phyloP scores from a whole-genome alignment of 2,888 invertebrate species.

The Drosophila helvetica region DNA sequence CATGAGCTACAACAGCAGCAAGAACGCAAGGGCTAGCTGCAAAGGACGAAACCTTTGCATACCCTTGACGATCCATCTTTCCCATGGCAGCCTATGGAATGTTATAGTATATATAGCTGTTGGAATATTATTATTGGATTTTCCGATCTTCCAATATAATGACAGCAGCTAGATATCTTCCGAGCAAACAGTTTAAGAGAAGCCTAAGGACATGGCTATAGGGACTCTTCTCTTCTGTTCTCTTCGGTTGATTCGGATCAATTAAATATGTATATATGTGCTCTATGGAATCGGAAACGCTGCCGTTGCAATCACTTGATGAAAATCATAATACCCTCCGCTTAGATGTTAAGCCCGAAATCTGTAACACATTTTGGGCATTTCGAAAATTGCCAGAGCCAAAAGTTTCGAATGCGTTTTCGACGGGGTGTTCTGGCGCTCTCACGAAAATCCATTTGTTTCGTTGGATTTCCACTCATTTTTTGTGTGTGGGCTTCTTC shows the following conservation, averaged over 20 bases:
- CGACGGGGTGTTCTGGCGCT: conserved; percentile 20
- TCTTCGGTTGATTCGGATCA: too few species aligned
- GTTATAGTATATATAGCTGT: background rate
- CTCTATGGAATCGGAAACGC: background rate
- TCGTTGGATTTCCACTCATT: conserved; percentile 18
- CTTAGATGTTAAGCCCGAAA: conserved; percentile 17
- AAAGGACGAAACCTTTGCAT: background rate
- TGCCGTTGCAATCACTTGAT: background rate
- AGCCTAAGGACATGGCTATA: too few species aligned
- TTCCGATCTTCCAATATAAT: too few species aligned
- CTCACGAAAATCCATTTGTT: conserved; percentile 59
- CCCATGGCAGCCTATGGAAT: too few species aligned
- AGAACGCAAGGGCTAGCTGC: conserved; percentile 3
- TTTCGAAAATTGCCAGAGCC: conserved; percentile 45
- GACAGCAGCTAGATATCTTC: too few species aligned
- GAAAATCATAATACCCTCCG: background rate
- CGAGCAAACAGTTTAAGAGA: too few species aligned
- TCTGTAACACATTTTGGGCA: conserved; percentile 64
- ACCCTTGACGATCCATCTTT: background rate
- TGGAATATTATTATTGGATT: too few species aligned
- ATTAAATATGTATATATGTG: background rate
- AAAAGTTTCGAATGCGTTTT: conserved; percentile 54
- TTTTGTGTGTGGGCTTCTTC: background rate
- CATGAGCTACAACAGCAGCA: conserved; percentile 30
- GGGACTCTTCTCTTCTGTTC: too few species aligned